These are phyloP conservation scores for Melipona beecheii DNA, from an alignment of 2,888 invertebrate species.

Conservation along the genomic window DNA sequence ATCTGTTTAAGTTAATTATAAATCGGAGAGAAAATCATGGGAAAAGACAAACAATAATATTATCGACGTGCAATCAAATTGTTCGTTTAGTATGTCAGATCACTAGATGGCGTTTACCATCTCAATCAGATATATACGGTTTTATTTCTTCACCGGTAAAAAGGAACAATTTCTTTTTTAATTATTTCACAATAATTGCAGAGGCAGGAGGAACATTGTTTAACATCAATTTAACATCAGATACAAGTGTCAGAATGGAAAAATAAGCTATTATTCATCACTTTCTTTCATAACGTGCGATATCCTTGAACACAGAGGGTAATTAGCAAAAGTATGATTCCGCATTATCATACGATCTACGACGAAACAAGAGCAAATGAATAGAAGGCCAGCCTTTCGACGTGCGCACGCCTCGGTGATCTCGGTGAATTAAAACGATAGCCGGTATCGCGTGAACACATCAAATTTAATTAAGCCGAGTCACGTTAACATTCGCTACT, in stretches of 20 bases:
- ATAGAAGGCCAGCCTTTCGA: constrained; percentile 14
- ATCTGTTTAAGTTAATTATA: neutral
- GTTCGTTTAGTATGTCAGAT: neutral
- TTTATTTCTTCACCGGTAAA: neutral
- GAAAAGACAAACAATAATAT: constrained; percentile 7
- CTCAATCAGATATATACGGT: neutral
- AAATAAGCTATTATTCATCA: constrained; percentile 14
- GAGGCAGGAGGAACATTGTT: neutral
- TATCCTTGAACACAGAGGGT: constrained; percentile 2
- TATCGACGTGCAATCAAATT: constrained; percentile 46
- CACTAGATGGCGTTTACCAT: constrained; percentile 45
- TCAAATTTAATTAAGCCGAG: constrained; percentile 48
- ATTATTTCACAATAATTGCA: neutral
- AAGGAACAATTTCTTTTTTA: neutral
- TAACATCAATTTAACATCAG: neutral
- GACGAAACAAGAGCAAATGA: constrained; percentile 8
- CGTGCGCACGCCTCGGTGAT: constrained; percentile 16
- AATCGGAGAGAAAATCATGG: neutral
- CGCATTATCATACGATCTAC: constrained; percentile 35
- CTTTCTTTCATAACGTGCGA: neutral
- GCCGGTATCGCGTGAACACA: constrained; percentile 19
- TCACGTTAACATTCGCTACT: constrained; percentile 27
- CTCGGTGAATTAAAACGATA: constrained; percentile 36
- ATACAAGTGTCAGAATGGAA: neutral
- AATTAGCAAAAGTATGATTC: constrained; percentile 50